A percentile compares a stretch with the other conserved stretches of the same genome.
phyloP scores from a whole-genome alignment of 1,140 invertebrate genomes.

The Ceratoteleas bidentatus region DNA sequence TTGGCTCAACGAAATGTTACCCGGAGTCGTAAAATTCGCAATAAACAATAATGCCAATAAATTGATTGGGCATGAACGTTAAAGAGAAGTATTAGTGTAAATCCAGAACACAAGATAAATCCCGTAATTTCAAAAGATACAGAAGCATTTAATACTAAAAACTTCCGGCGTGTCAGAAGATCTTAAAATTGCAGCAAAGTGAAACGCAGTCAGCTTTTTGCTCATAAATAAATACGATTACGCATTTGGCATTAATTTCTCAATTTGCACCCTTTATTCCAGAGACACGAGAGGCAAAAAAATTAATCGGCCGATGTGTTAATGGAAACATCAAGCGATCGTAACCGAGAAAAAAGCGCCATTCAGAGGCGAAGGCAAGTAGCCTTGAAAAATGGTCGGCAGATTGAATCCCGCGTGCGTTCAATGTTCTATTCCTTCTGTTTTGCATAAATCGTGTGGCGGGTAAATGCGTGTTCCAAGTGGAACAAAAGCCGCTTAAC shows the following conservation, averaged over 20 bases:
- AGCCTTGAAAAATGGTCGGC: conserved; percentile 33
- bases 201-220: no score
- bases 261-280: background rate
- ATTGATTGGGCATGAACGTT: conserved; percentile 15
- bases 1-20: conserved; percentile 16
- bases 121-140: no score
- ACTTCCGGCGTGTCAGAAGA: no score
- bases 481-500: conserved; percentile 64
- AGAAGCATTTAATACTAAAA: no score
- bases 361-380: conserved; percentile 14
- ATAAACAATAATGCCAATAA: conserved; percentile 17
- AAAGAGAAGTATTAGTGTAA: no score
- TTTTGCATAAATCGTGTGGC: conserved; percentile 53
- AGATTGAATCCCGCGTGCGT: conserved; percentile 42
- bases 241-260: background rate
- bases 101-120: no score
- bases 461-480: conserved; percentile 52
- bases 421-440: conserved; percentile 50
- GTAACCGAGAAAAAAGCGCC: conserved; percentile 1
- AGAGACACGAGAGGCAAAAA: no score
- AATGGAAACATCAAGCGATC: conserved; percentile 34
- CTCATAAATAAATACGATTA: no score
- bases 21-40: conserved; percentile 23
- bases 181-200: no score
- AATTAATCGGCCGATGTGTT: conserved; percentile 9